Percentiles rank a stretch among this genome's conserved stretches.
Evolutionary conservation across 2,113 vertebrate species (phyloP).

Genomic region (Rhineura floridana): DNA sequence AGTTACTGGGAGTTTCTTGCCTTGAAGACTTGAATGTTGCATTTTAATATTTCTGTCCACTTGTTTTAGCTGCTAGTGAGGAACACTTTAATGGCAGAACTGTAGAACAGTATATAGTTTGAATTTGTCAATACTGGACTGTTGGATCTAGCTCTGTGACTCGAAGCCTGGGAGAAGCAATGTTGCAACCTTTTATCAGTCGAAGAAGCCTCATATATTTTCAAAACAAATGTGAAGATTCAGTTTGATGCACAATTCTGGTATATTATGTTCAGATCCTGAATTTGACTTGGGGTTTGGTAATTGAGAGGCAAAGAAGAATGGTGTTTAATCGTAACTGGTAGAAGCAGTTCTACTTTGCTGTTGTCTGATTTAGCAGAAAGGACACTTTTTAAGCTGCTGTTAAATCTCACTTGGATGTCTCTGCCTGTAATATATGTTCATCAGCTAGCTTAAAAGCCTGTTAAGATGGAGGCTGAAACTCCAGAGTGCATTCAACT

Average conservation of each 20-base stretch:
- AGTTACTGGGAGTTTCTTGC: neutral
- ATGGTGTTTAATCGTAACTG: too few relatives aligned
- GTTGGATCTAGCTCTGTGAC: neutral
- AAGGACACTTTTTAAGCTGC: neutral
- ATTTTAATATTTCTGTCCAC: neutral
- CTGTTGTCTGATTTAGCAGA: neutral
- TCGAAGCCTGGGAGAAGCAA: neutral
- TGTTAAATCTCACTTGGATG: neutral
- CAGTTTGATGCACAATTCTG: neutral
- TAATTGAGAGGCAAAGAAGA: neutral
- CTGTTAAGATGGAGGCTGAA: slow-evolving; percentile 62
- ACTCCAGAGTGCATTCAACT: slow-evolving; percentile 68
- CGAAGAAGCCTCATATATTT: too few relatives aligned
- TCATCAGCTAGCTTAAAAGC: slow-evolving; percentile 33
- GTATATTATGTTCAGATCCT: neutral
- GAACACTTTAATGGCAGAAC: too few relatives aligned
- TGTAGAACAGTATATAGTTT: neutral
- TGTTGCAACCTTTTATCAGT: too few relatives aligned
- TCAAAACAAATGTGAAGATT: neutral
- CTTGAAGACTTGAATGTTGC: neutral
- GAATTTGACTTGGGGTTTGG: neutral
- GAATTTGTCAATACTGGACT: neutral
- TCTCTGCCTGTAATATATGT: neutral
- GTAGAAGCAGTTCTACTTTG: neutral
- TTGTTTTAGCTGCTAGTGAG: neutral